Evolutionary conservation across 1,140 invertebrate genomes (phyloP), one percentile per base, ranked within the genome.

Genomic region (Leptinotarsa lineolata): DNA sequence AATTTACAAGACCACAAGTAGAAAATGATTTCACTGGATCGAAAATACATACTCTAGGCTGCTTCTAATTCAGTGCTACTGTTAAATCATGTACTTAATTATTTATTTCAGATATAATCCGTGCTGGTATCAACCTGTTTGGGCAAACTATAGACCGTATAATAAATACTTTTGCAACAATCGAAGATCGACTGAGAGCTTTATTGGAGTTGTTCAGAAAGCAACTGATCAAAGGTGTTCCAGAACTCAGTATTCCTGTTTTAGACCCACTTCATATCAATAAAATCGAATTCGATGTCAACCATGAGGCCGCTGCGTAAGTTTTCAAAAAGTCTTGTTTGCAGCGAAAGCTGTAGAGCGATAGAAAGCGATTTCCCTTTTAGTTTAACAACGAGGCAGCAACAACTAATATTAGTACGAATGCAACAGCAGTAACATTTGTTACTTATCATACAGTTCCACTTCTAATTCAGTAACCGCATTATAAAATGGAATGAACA

Each of bases 181-280:
- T 83, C 12, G 78, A 82, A 66, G 81, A 83, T 39, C 69, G 82
- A 60, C 68, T 83, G 11, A 74, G 79, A 13, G 77, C 77, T 24
- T 58, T 83, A n/a, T 60, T 83, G 11, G 82, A 84, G 72, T 81
- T 83, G 75, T 81, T 84, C 45, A 65, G 83, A 70, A 78, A 77
- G 63, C 77, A 78, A 16, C 81, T 84, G 69, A 72, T 81, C 16
- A 73, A 76, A 11, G 83, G 83, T 20, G 82, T 84, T 21, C 83
- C 82, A n/a, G 83, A 84, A 74, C 72, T 84, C 11, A 81, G 80
- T 24, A 80, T 84, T 15, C 83, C 83, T 2, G 79, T 83, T 21
- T 72, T 84, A 58, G 83, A 84, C 76, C 83, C 83, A 5, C 69
- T 84, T 2, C 80, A 82, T 48, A 79, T 84, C 11, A 80, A 83